These are phyloP conservation scores for Penaeus chinensis DNA, from an alignment of 1,140 invertebrate genomes.

Conservation along the genomic window DNA sequence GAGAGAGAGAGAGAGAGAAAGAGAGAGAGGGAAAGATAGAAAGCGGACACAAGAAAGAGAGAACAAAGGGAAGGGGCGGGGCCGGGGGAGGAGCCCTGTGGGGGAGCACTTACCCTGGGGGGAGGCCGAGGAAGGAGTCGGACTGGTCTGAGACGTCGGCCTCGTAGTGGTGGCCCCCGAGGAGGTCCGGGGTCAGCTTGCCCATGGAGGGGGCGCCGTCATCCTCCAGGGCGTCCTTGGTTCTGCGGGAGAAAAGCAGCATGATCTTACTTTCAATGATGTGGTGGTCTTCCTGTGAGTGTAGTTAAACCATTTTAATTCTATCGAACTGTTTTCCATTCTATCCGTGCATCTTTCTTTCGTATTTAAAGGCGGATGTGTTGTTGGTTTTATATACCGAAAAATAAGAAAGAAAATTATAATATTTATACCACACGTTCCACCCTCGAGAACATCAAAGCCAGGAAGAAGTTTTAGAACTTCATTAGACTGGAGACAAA, in stretches of 20 bases:
- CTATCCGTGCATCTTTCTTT: too few relatives aligned
- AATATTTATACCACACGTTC: too few relatives aligned
- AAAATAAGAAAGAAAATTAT: too few relatives aligned
- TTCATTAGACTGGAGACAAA: too few relatives aligned
- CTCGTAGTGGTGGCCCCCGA: constrained; percentile 42
- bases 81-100: neutral
- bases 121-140: constrained; percentile 40
- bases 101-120: constrained; percentile 45
- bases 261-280: neutral
- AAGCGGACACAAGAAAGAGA: neutral
- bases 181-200: constrained; percentile 54
- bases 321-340: neutral
- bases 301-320: neutral
- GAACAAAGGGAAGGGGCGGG: neutral
- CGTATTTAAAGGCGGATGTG: too few relatives aligned
- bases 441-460: too few relatives aligned
- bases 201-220: constrained; percentile 14
- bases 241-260: constrained; percentile 1
- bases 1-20: too few relatives aligned
- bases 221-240: constrained; percentile 27
- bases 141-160: constrained; percentile 53
- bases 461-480: too few relatives aligned
- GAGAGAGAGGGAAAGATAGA: neutral
- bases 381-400: too few relatives aligned
- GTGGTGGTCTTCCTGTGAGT: neutral